Conservation (phyloP, 2,797 vertebrate species). For the Loriculus beryllinus region DNA sequence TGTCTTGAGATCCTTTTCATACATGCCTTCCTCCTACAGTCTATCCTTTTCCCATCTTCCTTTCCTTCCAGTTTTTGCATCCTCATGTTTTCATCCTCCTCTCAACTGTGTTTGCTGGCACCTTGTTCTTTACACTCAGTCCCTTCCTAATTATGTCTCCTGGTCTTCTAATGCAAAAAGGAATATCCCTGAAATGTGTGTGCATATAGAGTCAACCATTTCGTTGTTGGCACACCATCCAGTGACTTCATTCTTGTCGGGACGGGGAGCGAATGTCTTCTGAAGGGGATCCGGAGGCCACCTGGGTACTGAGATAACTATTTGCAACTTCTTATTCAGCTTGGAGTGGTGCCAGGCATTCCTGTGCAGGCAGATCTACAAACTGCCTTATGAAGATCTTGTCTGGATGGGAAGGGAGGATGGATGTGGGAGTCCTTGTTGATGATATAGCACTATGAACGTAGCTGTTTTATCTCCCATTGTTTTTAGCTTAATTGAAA, state of each 20-base stretch:
- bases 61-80: neutral
- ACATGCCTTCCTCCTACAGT: neutral
- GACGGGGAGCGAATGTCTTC: neutral
- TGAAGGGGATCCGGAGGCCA: neutral
- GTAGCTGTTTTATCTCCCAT: neutral
- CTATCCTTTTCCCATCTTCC: neutral
- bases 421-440: neutral
- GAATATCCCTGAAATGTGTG: neutral
- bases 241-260: neutral
- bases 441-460: neutral
- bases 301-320: neutral
- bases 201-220: neutral
- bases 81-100: neutral
- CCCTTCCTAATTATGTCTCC: neutral
- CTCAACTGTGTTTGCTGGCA: neutral
- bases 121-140: neutral
- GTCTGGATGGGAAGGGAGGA: neutral
- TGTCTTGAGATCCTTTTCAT: rapidly evolving
- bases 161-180: neutral
- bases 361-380: neutral
- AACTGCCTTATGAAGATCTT: neutral
- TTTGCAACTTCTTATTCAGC: neutral
- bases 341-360: neutral
- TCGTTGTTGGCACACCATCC: neutral
- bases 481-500: neutral